A percentile compares a stretch with the other conserved stretches of the same genome.
phyloP scores from a whole-genome alignment of 1,140 invertebrate genomes.

The Anadara kagoshimensis region DNA sequence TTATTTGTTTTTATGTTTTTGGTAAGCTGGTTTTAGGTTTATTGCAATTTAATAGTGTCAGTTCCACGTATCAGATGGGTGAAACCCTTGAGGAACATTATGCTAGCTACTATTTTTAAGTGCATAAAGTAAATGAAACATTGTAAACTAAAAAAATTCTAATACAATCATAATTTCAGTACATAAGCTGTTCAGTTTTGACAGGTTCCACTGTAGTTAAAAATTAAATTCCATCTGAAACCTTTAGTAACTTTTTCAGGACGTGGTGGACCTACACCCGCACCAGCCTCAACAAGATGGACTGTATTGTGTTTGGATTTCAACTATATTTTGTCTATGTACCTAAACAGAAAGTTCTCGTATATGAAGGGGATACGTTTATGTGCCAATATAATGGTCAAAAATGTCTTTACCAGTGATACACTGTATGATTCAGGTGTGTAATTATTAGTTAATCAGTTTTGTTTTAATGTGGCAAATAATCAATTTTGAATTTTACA shows the following conservation, averaged over 20 bases:
- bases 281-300: conserved; percentile 68
- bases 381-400: conserved; percentile 73
- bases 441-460: no score
- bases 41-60: no score
- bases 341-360: conserved; percentile 69
- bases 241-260: conserved; percentile 52
- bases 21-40: no score
- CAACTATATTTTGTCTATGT: conserved; percentile 68
- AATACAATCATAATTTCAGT: no score
- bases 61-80: no score
- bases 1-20: no score
- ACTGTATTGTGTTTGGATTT: conserved; percentile 72
- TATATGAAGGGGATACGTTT: conserved; percentile 69
- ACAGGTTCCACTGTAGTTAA: background rate
- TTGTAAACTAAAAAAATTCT: no score
- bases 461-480: no score
- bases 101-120: no score
- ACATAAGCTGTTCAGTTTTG: background rate
- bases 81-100: no score
- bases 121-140: no score
- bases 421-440: conserved; percentile 71
- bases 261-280: conserved; percentile 67
- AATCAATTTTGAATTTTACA: no score
- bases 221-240: background rate
- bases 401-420: conserved; percentile 73